Conservation (phyloP, 2,888 invertebrate genomes). For the Muscina levida region DNA sequence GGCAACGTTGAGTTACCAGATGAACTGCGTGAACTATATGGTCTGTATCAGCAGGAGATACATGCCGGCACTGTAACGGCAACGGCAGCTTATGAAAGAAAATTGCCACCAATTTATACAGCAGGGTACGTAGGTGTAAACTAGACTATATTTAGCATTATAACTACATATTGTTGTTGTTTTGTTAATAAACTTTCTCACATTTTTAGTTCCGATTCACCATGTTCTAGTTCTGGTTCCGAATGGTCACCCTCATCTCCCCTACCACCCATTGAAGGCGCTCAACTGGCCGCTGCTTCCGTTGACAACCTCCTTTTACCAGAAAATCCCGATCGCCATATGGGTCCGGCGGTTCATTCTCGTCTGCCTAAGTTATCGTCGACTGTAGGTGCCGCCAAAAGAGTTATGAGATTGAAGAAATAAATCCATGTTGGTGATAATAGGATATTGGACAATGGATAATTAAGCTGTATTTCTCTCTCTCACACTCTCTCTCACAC, state of each 20-base stretch:
- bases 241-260: constrained; percentile 80
- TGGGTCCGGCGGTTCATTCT: constrained; percentile 78
- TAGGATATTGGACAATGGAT: too few species aligned
- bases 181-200: too few species aligned
- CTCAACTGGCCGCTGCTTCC: constrained; percentile 41
- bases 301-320: constrained; percentile 62
- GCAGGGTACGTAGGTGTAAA: constrained; percentile 75
- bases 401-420: constrained; percentile 49
- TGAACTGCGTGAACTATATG: constrained; percentile 89
- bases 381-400: constrained; percentile 57
- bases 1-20: constrained; percentile 86
- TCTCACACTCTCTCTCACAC: too few species aligned
- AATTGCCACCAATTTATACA: constrained; percentile 79
- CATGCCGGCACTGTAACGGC: constrained; percentile 85
- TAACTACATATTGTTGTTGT: too few species aligned
- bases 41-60: constrained; percentile 92
- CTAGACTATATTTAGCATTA: too few species aligned
- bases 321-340: constrained; percentile 75
- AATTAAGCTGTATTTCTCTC: too few species aligned
- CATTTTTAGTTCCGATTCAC: constrained; percentile 76
- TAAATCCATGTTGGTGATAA: background rate
- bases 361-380: constrained; percentile 75
- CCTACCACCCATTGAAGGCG: constrained; percentile 73
- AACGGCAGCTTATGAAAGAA: constrained; percentile 77
- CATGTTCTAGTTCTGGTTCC: constrained; percentile 79